phyloP scores from a whole-genome alignment of 2,113 vertebrate species.

The Tetrax tetrax region DNA sequence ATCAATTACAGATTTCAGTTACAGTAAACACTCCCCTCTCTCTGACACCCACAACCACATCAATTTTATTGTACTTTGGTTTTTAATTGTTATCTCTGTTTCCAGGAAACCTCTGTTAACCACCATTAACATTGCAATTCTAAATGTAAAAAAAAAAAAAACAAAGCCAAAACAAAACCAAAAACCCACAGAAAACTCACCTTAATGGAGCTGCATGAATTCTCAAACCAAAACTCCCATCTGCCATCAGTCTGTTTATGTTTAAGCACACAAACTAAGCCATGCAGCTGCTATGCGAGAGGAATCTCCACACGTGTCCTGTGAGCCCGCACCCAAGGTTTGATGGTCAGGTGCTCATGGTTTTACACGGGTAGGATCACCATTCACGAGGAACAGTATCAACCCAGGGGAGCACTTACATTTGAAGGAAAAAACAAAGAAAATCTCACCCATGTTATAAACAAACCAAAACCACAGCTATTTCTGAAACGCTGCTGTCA shows the following conservation, averaged over 20 bases:
- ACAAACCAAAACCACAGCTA: neutral
- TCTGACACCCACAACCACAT: neutral
- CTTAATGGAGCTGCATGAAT: slow-evolving; percentile 22
- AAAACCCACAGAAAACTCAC: neutral
- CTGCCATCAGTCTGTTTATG: neutral
- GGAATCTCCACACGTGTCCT: neutral
- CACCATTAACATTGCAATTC: neutral
- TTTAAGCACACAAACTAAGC: neutral
- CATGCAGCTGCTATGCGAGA: neutral
- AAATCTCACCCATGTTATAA: neutral
- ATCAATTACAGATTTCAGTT: neutral
- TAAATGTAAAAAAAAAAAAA: neutral
- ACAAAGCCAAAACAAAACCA: neutral
- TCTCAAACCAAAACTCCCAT: neutral
- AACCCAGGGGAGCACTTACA: neutral
- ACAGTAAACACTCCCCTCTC: neutral
- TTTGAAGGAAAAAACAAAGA: neutral
- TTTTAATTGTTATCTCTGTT: neutral
- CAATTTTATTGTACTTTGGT: neutral
- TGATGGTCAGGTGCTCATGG: neutral
- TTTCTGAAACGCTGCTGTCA: neutral
- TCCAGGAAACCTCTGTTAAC: slow-evolving; percentile 13
- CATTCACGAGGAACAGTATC: fast-evolving
- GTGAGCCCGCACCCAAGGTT: neutral
- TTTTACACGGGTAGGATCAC: neutral